A percentile compares a stretch with the other conserved stretches of the same genome.
Conservation (phyloP, 2,888 invertebrate genomes). For the Caenorhabditis panamensis region DNA sequence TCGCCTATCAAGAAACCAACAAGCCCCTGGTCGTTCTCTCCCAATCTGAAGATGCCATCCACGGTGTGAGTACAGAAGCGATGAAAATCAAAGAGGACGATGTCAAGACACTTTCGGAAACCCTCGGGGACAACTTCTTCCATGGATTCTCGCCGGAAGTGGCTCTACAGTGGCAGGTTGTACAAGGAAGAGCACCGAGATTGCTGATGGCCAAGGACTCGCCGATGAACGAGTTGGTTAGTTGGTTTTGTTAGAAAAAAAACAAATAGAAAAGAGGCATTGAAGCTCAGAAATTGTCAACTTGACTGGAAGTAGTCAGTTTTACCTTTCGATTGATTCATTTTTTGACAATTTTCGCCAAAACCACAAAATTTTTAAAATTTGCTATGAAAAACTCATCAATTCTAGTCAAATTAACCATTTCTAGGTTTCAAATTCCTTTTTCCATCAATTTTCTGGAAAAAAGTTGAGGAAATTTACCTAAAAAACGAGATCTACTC, state of each 20-base stretch:
- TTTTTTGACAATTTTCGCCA: too few species aligned
- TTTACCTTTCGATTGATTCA: too few species aligned
- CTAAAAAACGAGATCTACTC: too few species aligned
- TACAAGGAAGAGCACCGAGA: slow-evolving; percentile 56
- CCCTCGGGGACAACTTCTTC: slow-evolving; percentile 22
- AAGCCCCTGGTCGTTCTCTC: slow-evolving; percentile 28
- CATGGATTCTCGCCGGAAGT: slow-evolving; percentile 50
- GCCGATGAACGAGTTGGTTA: slow-evolving; percentile 9
- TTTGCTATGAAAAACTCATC: too few species aligned
- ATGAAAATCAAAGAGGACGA: slow-evolving; percentile 17
- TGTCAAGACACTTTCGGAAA: background rate
- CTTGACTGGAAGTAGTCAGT: too few species aligned
- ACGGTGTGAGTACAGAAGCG: slow-evolving; percentile 13
- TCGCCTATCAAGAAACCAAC: slow-evolving; percentile 24
- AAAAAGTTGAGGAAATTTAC: too few species aligned
- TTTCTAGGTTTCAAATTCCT: too few species aligned
- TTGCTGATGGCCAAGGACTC: slow-evolving; percentile 45
- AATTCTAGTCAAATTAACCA: too few species aligned
- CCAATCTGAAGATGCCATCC: slow-evolving; percentile 10
- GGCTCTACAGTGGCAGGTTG: slow-evolving; percentile 55
- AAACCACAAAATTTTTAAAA: too few species aligned
- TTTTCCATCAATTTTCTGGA: too few species aligned
- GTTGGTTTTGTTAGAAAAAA: background rate
- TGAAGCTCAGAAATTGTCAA: too few species aligned
- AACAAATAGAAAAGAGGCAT: too few species aligned